phyloP scores from a whole-genome alignment of 64 coral and sea anemone genomes.

The Orbicella faveolata region DNA sequence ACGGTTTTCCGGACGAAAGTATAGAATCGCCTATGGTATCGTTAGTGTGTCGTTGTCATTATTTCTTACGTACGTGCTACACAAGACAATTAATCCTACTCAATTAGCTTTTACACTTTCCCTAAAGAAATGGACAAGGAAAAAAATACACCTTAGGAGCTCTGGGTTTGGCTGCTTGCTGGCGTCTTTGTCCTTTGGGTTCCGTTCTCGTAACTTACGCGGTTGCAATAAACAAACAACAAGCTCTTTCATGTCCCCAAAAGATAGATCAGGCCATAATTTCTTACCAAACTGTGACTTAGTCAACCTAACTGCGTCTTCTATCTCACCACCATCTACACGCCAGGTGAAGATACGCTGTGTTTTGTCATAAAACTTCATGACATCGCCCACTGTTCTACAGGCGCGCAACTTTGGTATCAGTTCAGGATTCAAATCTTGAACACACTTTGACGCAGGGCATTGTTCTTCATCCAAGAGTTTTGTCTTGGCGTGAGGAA shows the following conservation, averaged over 20 bases:
- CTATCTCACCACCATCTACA: slow-evolving; percentile 80
- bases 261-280: slow-evolving; percentile 75
- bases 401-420: slow-evolving; percentile 61
- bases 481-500: slow-evolving; percentile 62
- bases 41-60: no score
- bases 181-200: slow-evolving; percentile 59
- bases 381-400: slow-evolving; percentile 67
- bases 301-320: slow-evolving; percentile 80
- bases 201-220: slow-evolving; percentile 38
- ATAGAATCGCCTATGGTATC: no score
- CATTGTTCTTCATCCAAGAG: slow-evolving; percentile 80
- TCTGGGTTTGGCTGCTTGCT: slow-evolving; percentile 73
- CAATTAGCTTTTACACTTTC: slow-evolving; percentile 25
- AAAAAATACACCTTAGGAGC: slow-evolving; percentile 82
- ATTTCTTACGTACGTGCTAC: not conserved
- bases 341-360: slow-evolving; percentile 83
- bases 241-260: slow-evolving; percentile 58
- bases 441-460: slow-evolving; percentile 73
- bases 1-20: no score
- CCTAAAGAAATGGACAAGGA: slow-evolving; percentile 79
- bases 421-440: slow-evolving; percentile 28
- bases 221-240: slow-evolving; percentile 69
- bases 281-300: slow-evolving; percentile 90
- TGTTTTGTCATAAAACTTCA: slow-evolving; percentile 76
- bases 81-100: not conserved